phyloP scores from a whole-genome alignment of 2,113 vertebrate genomes.

The Nothobranchius kuhntae region DNA sequence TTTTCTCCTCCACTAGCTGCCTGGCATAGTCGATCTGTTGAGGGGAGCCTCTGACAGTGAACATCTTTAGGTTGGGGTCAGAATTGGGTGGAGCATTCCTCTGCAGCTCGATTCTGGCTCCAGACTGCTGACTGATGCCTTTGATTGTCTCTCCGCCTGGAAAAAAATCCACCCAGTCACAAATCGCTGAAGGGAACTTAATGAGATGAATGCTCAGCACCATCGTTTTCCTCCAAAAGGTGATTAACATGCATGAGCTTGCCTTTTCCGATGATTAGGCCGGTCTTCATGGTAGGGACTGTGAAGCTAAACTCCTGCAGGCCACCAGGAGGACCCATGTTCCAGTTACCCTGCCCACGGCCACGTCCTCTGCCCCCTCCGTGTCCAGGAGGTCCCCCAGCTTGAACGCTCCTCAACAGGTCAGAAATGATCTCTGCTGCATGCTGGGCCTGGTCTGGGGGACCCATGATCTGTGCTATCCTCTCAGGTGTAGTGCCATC shows the following conservation, averaged over 20 bases:
- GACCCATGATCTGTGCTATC: conserved; percentile 98
- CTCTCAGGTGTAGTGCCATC: conserved; percentile 96
- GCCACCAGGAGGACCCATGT: conserved; percentile 97
- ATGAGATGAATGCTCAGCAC: too few species aligned
- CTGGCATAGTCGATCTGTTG: conserved; percentile 98
- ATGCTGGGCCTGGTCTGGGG: conserved; percentile 94
- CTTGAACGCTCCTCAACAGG: conserved; percentile 95
- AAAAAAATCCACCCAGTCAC: conserved; percentile 10
- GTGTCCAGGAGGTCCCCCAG: conserved; percentile 93
- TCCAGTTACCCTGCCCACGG: conserved; percentile 97
- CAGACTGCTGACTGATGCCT: conserved; percentile 97
- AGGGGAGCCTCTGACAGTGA: conserved; percentile 93
- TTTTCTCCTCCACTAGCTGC: conserved; percentile 98
- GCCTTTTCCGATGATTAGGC: conserved; percentile 98
- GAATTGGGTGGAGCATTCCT: conserved; percentile 96
- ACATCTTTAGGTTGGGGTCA: conserved; percentile 96
- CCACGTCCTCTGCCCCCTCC: conserved; percentile 94
- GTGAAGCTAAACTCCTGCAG: conserved; percentile 98
- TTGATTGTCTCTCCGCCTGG: conserved; percentile 97
- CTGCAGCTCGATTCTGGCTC: conserved; percentile 95
- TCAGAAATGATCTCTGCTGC: conserved; percentile 97
- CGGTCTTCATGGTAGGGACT: conserved; percentile 97
- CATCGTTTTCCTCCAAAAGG: too few species aligned
- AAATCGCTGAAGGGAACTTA: too few species aligned
- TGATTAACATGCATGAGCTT: not conserved